Evolutionary conservation across 2,797 vertebrate species (phyloP).

Genomic region (Cephalopachus bancanus): DNA sequence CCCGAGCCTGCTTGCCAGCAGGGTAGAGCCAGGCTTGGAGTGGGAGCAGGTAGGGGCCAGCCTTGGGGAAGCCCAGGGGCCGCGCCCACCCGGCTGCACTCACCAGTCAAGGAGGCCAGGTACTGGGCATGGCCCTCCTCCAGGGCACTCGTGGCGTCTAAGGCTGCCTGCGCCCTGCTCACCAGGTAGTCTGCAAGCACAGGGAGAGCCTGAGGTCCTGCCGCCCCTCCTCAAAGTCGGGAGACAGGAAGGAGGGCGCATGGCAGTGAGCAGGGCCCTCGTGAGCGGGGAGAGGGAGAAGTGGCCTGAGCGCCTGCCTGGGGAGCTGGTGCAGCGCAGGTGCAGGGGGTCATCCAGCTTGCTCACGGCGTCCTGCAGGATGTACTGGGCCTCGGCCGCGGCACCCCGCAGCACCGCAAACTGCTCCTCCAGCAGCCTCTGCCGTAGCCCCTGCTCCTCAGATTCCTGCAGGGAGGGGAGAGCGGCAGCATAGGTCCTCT

Average conservation of each 20-base stretch:
- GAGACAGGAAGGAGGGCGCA: fast-evolving
- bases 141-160: slow-evolving; percentile 92
- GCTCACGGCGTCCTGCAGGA: slow-evolving; percentile 94
- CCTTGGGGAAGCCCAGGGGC: too few species aligned
- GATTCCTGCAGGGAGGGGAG: slow-evolving; percentile 85
- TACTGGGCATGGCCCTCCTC: slow-evolving; percentile 94
- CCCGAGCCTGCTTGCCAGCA: not conserved
- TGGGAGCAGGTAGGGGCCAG: fast-evolving
- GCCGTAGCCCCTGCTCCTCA: slow-evolving; percentile 93
- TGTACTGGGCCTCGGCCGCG: slow-evolving; percentile 92
- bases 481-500: fast-evolving
- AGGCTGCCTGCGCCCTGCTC: slow-evolving; percentile 93
- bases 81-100: slow-evolving; percentile 44
- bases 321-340: slow-evolving; percentile 97
- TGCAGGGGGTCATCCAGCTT: slow-evolving; percentile 96
- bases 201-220: fast-evolving
- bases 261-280: not conserved
- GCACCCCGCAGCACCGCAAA: slow-evolving; percentile 93
- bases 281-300: not conserved
- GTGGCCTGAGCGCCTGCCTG: slow-evolving; percentile 87
- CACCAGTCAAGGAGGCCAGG: slow-evolving; percentile 92
- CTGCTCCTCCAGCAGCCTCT: slow-evolving; percentile 95
- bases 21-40: not conserved
- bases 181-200: slow-evolving; percentile 94
- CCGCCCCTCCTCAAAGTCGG: not conserved